Evolutionary conservation across 2,888 invertebrate genomes (phyloP).

Genomic region (Rotaria macrura): DNA sequence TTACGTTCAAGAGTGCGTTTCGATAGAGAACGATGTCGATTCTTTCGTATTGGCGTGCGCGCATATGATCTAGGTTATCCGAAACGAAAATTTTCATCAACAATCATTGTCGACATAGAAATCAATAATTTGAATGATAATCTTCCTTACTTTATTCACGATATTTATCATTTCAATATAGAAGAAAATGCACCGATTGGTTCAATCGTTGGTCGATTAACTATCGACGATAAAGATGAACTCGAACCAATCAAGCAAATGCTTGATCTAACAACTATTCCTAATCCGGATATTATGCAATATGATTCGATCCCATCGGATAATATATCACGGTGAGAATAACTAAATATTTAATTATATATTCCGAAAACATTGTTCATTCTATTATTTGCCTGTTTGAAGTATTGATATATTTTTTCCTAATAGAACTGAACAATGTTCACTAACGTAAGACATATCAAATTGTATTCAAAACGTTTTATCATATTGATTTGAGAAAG

Average conservation of each 20-base stretch:
- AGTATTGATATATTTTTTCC: too few species aligned
- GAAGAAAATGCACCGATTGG: conserved; percentile 5
- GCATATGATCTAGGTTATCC: not conserved
- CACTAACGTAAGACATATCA: too few species aligned
- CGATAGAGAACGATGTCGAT: not conserved
- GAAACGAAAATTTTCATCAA: not conserved
- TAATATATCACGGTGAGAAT: not conserved
- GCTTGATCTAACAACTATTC: not conserved
- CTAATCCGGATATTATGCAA: not conserved
- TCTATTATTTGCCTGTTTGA: too few species aligned
- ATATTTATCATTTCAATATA: not conserved
- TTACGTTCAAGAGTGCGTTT: not conserved
- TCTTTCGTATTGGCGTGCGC: not conserved
- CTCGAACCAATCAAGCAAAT: not conserved
- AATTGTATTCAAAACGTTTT: too few species aligned
- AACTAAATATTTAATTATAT: too few species aligned
- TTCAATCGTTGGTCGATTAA: not conserved
- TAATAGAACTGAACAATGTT: too few species aligned
- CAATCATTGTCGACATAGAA: not conserved
- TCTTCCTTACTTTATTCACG: not conserved
- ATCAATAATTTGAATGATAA: not conserved
- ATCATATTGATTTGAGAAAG: too few species aligned
- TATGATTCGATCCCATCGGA: not conserved
- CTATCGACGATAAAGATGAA: not conserved
- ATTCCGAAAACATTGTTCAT: too few species aligned